Percentiles rank a stretch among this genome's conserved stretches.
Evolutionary conservation across 2,888 invertebrate species (phyloP).

Genomic region (Caenorhabditis virilis): DNA sequence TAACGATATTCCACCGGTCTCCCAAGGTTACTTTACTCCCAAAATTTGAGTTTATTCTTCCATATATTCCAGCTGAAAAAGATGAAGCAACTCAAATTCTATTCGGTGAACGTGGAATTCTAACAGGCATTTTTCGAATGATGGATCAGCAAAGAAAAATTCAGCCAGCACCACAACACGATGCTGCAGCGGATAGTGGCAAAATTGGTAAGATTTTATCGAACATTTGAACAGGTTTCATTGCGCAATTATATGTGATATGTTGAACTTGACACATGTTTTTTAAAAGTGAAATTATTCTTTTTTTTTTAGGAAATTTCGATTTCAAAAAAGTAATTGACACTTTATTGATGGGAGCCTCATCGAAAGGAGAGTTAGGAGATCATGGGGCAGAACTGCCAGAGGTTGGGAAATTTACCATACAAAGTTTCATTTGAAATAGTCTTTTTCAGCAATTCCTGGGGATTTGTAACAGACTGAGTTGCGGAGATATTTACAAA

Average conservation of each 20-base stretch:
- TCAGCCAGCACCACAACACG: conserved; percentile 32
- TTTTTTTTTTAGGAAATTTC: conserved; percentile 36
- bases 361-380: conserved; percentile 59
- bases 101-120: conserved; percentile 61
- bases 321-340: conserved; percentile 65
- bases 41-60: conserved; percentile 2
- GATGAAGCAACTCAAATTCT: conserved; percentile 58
- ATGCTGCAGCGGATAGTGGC: conserved; percentile 33
- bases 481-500: conserved; percentile 66
- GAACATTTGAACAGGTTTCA: conserved; percentile 2
- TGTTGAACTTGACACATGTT: too few relatives aligned
- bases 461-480: conserved; percentile 64
- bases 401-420: conserved; percentile 34
- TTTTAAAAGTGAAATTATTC: too few relatives aligned
- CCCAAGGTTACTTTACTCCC: conserved; percentile 12
- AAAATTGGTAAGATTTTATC: conserved; percentile 42
- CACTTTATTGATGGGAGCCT: conserved; percentile 50
- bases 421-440: conserved; percentile 1
- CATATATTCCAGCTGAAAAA: conserved; percentile 15
- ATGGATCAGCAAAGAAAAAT: conserved; percentile 62
- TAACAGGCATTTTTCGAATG: conserved; percentile 64
- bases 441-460: too few relatives aligned
- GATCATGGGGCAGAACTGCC: conserved; percentile 64
- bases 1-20: conserved; percentile 28
- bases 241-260: conserved; percentile 1